Percentiles rank a stretch among this genome's conserved stretches.
Evolutionary conservation across 2,888 invertebrate species (phyloP).

Genomic region (Caenorhabditis sp.): DNA sequence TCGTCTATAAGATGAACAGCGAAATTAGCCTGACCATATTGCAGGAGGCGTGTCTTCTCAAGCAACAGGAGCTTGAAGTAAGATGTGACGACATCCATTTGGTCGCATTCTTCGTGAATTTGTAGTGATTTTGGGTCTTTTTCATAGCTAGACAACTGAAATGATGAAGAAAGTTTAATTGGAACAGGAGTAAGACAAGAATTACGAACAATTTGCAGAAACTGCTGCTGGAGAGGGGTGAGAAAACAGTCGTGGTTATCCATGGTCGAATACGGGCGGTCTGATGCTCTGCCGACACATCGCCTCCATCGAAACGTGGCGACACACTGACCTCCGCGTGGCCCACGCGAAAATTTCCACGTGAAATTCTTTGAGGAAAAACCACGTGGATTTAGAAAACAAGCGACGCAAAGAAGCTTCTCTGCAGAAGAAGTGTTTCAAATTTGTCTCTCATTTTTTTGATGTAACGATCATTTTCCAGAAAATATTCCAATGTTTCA

Average conservation of each 20-base stretch:
- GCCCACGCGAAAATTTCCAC: conserved; percentile 3
- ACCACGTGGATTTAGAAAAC: neutral
- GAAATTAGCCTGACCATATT: conserved; percentile 46
- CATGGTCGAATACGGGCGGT: conserved; percentile 38
- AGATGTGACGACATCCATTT: conserved; percentile 41
- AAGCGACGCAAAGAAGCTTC: neutral
- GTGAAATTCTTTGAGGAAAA: conserved; percentile 1
- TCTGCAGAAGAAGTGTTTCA: no score
- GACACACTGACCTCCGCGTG: conserved; percentile 39
- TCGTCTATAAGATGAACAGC: conserved; percentile 63
- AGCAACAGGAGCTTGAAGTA: conserved; percentile 54
- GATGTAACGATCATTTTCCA: no score
- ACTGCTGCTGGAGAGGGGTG: conserved; percentile 61
- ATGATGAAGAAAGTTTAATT: neutral
- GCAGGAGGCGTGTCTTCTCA: conserved; percentile 52
- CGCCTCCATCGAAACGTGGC: conserved; percentile 33
- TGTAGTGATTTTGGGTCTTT: conserved; percentile 49
- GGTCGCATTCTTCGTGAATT: conserved; percentile 43
- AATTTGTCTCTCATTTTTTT: no score
- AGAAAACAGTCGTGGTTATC: conserved; percentile 52
- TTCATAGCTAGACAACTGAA: conserved; percentile 41
- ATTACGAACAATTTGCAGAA: conserved; percentile 55
- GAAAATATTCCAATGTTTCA: no score
- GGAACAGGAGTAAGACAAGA: neutral
- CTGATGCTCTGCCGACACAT: neutral